phyloP scores from a whole-genome alignment of 2,113 vertebrate genomes.

The Oceanodroma tethys region DNA sequence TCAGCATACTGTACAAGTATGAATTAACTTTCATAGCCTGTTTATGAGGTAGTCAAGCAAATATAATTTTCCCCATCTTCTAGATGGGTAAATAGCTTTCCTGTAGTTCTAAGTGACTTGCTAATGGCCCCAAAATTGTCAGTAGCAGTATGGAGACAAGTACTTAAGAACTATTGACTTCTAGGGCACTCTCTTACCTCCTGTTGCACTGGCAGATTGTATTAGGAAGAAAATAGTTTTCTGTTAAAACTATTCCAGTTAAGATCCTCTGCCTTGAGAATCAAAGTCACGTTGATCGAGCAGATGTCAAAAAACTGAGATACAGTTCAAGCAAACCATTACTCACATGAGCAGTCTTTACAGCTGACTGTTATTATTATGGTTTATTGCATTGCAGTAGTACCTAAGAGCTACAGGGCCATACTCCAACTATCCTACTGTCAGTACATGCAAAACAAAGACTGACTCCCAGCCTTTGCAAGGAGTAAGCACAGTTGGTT shows the following conservation, averaged over 20 bases:
- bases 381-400: not conserved
- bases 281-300: not conserved
- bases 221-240: not conserved
- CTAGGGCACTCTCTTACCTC: not conserved
- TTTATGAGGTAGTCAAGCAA: conserved; percentile 12
- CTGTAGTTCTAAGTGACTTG: not conserved
- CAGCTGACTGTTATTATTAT: not conserved
- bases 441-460: not conserved
- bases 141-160: not conserved
- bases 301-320: not conserved
- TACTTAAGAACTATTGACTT: not conserved
- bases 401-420: not conserved
- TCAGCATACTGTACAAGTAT: not conserved
- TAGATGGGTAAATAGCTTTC: not conserved
- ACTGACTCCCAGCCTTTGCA: not conserved
- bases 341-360: not conserved
- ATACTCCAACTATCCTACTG: not conserved
- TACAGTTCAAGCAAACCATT: not conserved
- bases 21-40: not conserved
- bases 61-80: not conserved
- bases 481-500: not conserved
- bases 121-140: not conserved
- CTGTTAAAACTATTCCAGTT: not conserved
- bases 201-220: not conserved
- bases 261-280: not conserved